Conservation (phyloP, 2,113 vertebrate genomes). For the Alouatta palliata region DNA sequence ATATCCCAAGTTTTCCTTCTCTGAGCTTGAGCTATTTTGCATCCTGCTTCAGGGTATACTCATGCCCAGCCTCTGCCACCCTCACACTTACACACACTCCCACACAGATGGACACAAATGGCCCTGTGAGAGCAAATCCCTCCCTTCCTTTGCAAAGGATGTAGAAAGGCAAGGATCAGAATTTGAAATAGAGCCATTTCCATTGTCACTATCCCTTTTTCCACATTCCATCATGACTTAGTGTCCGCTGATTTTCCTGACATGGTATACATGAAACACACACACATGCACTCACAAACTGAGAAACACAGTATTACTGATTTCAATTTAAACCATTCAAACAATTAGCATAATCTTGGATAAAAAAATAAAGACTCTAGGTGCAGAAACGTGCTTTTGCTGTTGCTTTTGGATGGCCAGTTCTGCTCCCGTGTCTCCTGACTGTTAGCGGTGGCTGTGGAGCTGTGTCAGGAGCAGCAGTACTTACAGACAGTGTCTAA, state of each 20-base stretch:
- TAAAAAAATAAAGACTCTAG: background rate
- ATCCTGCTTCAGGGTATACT: background rate
- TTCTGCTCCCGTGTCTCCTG: background rate
- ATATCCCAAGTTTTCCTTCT: background rate
- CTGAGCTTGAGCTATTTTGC: background rate
- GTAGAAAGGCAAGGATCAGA: background rate
- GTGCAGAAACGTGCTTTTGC: background rate
- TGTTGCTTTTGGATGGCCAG: background rate
- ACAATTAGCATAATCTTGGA: background rate
- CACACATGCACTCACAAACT: too few relatives aligned
- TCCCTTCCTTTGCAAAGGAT: background rate
- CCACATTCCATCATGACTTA: background rate
- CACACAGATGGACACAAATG: rapidly evolving
- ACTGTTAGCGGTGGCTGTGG: background rate
- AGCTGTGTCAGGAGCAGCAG: background rate
- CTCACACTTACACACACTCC: background rate
- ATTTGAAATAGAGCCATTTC: background rate
- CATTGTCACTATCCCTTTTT: background rate
- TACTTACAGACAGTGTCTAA: background rate
- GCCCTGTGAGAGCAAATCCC: background rate
- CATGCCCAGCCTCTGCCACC: background rate
- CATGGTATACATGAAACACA: background rate
- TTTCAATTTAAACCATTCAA: background rate
- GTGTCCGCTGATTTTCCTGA: background rate
- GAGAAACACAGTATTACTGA: background rate